Evolutionary conservation across 2,888 invertebrate species (phyloP).

Genomic region (Limnephilus rhombicus): DNA sequence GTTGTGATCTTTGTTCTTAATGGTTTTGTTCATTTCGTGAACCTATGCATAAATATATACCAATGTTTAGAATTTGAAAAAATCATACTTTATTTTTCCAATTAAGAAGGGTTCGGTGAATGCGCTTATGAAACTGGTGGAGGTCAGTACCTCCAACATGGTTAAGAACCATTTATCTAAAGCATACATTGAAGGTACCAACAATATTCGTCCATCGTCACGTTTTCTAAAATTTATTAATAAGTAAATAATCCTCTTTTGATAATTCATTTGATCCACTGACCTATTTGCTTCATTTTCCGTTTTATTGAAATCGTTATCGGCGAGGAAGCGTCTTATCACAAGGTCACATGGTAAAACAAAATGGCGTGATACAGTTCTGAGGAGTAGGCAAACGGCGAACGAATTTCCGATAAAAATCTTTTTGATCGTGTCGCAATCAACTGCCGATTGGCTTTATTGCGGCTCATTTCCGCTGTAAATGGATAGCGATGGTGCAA

Average conservation of each 20-base stretch:
- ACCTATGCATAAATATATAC: too few relatives aligned
- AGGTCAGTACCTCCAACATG: too few relatives aligned
- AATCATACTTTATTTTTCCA: too few relatives aligned
- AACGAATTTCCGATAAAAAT: neutral
- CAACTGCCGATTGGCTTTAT: neutral
- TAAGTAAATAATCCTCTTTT: neutral
- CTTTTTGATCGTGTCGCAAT: neutral
- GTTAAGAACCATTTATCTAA: too few relatives aligned
- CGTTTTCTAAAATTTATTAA: neutral
- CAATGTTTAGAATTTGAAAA: too few relatives aligned
- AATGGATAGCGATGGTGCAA: neutral
- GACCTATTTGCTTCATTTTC: neutral
- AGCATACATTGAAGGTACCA: too few relatives aligned
- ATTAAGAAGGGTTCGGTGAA: too few relatives aligned
- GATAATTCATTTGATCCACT: neutral
- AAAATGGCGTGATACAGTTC: neutral
- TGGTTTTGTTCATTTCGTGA: too few relatives aligned
- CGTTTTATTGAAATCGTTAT: constrained; percentile 2
- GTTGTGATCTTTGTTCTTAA: too few relatives aligned
- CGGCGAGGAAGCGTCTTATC: neutral
- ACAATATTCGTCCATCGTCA: neutral
- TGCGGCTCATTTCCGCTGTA: neutral
- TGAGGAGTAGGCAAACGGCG: neutral
- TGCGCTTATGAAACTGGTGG: too few relatives aligned
- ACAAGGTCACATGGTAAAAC: neutral